These are phyloP conservation scores for Argynnis bischoffii DNA, from an alignment of 2,888 invertebrate genomes.

Conservation along the genomic window DNA sequence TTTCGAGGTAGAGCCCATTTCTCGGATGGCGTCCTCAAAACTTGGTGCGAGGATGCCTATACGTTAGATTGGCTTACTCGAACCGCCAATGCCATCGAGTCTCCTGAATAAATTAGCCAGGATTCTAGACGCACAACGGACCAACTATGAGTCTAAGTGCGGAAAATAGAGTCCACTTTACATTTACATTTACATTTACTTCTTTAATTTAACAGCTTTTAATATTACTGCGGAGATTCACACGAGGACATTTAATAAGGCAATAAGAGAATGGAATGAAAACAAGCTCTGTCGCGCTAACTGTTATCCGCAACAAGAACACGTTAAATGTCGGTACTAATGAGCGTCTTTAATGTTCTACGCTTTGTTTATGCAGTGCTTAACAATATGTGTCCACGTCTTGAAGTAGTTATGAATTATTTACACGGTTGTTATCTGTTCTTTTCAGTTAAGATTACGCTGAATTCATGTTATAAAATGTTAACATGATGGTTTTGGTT, in stretches of 20 bases:
- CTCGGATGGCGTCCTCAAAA: too few relatives aligned
- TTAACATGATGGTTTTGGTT: too few relatives aligned
- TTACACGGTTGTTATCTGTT: neutral
- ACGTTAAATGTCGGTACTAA: slow-evolving; percentile 15
- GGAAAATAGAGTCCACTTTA: too few relatives aligned
- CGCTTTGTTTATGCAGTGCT: slow-evolving; percentile 17
- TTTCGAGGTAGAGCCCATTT: too few relatives aligned
- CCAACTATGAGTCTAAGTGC: too few relatives aligned
- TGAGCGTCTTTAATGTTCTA: slow-evolving; percentile 19
- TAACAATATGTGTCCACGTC: slow-evolving; percentile 18
- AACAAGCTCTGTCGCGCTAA: slow-evolving; percentile 12
- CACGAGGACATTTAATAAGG: slow-evolving; percentile 12
- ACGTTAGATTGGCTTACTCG: too few relatives aligned
- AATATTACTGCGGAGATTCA: neutral
- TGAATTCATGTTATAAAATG: too few relatives aligned
- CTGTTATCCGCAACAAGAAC: slow-evolving; percentile 17
- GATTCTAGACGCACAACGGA: too few relatives aligned
- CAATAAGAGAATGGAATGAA: slow-evolving; percentile 18
- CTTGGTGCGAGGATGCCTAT: too few relatives aligned
- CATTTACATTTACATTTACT: too few relatives aligned
- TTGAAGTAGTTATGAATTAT: slow-evolving; percentile 11
- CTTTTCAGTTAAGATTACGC: neutral
- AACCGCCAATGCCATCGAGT: too few relatives aligned
- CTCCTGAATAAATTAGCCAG: too few relatives aligned
- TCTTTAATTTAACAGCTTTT: neutral